A percentile compares a stretch with the other conserved stretches of the same genome.
Conservation (phyloP, 1,140 invertebrate species). For the Coboldia fuscipes region DNA sequence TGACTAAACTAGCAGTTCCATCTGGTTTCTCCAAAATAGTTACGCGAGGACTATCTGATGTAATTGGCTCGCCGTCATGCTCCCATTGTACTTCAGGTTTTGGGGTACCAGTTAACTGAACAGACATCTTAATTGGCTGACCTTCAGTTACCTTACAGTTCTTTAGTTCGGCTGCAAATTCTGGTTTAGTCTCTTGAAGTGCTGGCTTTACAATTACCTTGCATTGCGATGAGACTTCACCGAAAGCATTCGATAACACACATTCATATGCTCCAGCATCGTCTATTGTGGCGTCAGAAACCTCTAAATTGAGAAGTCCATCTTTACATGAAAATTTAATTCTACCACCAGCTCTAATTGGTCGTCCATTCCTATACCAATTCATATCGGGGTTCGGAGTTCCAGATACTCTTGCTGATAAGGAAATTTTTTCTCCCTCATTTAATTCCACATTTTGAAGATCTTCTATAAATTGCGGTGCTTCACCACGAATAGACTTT, state of each 20-base stretch:
- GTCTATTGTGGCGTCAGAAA: conserved; percentile 51
- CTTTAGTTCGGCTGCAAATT: conserved; percentile 37
- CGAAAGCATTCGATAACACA: conserved; percentile 46
- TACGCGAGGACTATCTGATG: conserved; percentile 42
- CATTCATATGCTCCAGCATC: conserved; percentile 64
- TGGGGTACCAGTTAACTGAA: conserved; percentile 46
- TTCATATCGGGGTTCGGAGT: conserved; percentile 58
- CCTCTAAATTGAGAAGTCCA: conserved; percentile 62
- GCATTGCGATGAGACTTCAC: conserved; percentile 37
- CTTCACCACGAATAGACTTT: conserved; percentile 38
- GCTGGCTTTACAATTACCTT: conserved; percentile 42
- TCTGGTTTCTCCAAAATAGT: conserved; percentile 23
- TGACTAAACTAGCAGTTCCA: conserved; percentile 35
- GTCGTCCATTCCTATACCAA: conserved; percentile 55
- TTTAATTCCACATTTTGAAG: conserved; percentile 64
- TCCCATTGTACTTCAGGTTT: conserved; percentile 24
- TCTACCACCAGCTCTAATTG: conserved; percentile 37
- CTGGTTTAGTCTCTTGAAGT: conserved; percentile 41
- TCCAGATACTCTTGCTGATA: conserved; percentile 52
- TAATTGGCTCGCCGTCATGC: conserved; percentile 21
- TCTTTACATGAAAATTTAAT: conserved; percentile 53
- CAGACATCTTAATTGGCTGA: conserved; percentile 47
- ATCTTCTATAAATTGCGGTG: conserved; percentile 59
- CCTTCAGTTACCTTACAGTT: conserved; percentile 48
- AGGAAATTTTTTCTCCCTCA: conserved; percentile 48